A percentile compares a stretch with the other conserved stretches of the same genome.
These are phyloP conservation scores for Drosophila nigrodunni DNA, from an alignment of 1,140 invertebrate species.

Conservation along the genomic window DNA sequence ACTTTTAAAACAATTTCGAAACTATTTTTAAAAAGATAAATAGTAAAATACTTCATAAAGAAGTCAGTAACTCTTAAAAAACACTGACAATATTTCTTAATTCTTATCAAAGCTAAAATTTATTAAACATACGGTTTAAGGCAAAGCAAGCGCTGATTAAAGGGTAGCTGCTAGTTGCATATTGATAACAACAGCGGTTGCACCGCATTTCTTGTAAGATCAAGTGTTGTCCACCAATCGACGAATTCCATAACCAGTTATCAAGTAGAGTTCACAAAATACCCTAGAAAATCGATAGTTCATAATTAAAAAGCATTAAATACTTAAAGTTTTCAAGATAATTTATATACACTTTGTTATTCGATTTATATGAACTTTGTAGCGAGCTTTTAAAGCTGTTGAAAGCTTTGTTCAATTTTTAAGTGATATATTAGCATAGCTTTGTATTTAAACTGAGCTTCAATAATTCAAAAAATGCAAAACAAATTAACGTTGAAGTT, in stretches of 20 bases:
- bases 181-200: background rate
- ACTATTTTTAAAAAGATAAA: background rate
- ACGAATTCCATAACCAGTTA: conserved; percentile 13
- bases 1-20: background rate
- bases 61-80: background rate
- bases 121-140: no score
- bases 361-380: no score
- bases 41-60: background rate
- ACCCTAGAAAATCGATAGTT: conserved; percentile 11
- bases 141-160: background rate
- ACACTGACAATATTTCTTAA: background rate
- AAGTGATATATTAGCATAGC: background rate
- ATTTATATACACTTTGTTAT: no score
- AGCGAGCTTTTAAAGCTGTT: no score
- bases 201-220: conserved; percentile 12
- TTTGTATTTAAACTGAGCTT: background rate
- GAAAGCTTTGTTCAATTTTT: no score
- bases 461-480: background rate
- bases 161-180: background rate
- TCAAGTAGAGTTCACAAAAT: conserved; percentile 8
- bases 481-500: background rate
- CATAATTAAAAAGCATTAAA: background rate
- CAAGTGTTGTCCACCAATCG: background rate
- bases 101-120: no score
- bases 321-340: background rate